Percentiles rank a stretch among this genome's conserved stretches.
phyloP scores from a whole-genome alignment of 2,888 invertebrate species.

The Balanococcus diminutus region DNA sequence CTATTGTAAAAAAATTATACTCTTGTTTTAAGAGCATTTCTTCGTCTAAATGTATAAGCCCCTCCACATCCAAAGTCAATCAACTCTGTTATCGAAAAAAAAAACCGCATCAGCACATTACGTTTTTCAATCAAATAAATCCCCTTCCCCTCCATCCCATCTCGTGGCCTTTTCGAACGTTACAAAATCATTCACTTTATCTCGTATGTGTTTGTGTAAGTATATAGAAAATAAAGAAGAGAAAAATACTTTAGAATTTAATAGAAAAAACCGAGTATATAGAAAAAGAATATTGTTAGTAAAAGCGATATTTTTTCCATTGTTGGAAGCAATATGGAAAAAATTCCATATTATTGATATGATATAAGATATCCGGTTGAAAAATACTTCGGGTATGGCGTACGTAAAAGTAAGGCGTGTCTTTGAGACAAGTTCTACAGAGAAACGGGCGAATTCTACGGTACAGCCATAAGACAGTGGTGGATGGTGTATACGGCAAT shows the following conservation, averaged over 20 bases:
- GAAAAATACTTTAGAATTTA: slow-evolving; percentile 12
- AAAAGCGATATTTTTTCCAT: slow-evolving; percentile 49
- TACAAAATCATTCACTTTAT: background rate
- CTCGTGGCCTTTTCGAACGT: background rate
- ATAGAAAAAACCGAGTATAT: background rate
- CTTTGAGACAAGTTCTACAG: slow-evolving; percentile 47
- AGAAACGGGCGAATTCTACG: slow-evolving; percentile 49
- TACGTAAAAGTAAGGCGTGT: slow-evolving; percentile 50
- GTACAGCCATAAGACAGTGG: slow-evolving; percentile 32
- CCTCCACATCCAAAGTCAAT: too few relatives aligned
- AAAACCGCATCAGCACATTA: too few relatives aligned
- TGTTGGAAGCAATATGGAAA: slow-evolving; percentile 45
- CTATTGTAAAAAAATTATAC: too few relatives aligned
- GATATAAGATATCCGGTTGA: slow-evolving; percentile 51
- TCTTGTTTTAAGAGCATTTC: too few relatives aligned
- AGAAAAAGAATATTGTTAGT: slow-evolving; percentile 4
- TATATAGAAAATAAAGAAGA: background rate
- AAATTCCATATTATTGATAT: slow-evolving; percentile 48
- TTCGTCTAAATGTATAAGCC: too few relatives aligned
- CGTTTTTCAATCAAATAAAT: background rate
- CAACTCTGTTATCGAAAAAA: too few relatives aligned
- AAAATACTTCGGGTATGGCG: slow-evolving; percentile 43
- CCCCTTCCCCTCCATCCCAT: background rate
- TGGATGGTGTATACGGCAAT: slow-evolving; percentile 43
- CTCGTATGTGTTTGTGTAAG: background rate